Evolutionary conservation across 2,113 vertebrate genomes (phyloP), one percentile per base, ranked within the genome.

Genomic region (Nestor notabilis): DNA sequence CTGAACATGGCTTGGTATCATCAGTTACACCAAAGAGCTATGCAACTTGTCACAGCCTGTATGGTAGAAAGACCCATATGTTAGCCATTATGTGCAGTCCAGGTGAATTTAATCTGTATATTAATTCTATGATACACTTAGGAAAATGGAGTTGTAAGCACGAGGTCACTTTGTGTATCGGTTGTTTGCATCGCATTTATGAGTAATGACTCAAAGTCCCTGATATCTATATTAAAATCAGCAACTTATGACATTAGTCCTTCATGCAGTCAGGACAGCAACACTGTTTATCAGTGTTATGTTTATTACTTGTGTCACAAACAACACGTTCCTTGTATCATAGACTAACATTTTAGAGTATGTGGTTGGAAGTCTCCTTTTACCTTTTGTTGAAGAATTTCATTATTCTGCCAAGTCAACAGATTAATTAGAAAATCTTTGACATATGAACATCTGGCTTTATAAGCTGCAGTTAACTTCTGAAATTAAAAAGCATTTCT

Each of bases 401-500:
- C 28, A 52, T 78, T 89, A 19, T 77, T 79, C 41, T 85, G n/a
- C 13, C 35, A 74, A 31, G 11, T 85, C 52, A 75, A 47, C 9
- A 81, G 75, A 66, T 74, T 66, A 72, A 37, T 3, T 76, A 55
- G 28, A 76, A 87, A 58, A 74, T 53, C 13, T 65, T 66, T 91
- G 41, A 69, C 17, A 29, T 69, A 41, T 12, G 19, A 83, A 47
- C n/a, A 80, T 53, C 39, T 84, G 47, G 17, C 20, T 89, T 72
- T 88, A 35, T 65, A 77, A 58, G 2, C 5, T 50, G 18, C 10
- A 46, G 41, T 65, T 19, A 80, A 58, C 8, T 87, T 85, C 29
- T 70, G 46, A 85, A 83, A 61, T 70, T 76, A 41, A 56, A 83
- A 92, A 79, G 7, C 68, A 27, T 72, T 95, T 95, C 23, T 72